These are phyloP conservation scores for Pelobates cultripes DNA, from an alignment of 2,797 vertebrate genomes.

Conservation along the genomic window DNA sequence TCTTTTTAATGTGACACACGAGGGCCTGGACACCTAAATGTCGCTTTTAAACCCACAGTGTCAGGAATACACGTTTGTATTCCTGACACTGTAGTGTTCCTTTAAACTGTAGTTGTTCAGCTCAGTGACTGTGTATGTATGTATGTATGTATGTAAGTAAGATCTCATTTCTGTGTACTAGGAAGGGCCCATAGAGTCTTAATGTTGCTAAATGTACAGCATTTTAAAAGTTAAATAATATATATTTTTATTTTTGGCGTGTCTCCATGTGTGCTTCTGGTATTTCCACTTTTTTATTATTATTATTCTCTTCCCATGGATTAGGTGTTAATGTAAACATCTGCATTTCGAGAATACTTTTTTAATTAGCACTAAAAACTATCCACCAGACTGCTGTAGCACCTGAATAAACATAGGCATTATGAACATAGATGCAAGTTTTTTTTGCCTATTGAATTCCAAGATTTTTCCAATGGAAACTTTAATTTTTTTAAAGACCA, in stretches of 20 bases:
- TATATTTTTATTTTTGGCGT: not conserved
- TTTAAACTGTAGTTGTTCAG: too few relatives aligned
- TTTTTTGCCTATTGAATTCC: constrained; percentile 3
- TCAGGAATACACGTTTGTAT: too few relatives aligned
- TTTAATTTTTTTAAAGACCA: constrained; percentile 23
- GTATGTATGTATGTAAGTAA: too few relatives aligned
- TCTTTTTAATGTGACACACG: too few relatives aligned
- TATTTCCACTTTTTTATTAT: constrained; percentile 25
- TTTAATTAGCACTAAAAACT: constrained; percentile 37
- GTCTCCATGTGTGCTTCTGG: constrained; percentile 29
- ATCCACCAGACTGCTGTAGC: constrained; percentile 19
- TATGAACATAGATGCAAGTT: constrained; percentile 7
- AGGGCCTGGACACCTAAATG: too few relatives aligned
- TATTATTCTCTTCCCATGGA: constrained; percentile 33
- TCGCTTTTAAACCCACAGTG: too few relatives aligned
- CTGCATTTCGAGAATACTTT: constrained; percentile 23
- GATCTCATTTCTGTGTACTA: too few relatives aligned
- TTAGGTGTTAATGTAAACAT: constrained; percentile 42
- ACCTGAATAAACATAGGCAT: constrained; percentile 48
- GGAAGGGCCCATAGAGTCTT: too few relatives aligned
- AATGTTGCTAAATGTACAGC: too few relatives aligned
- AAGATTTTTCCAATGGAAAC: constrained; percentile 12
- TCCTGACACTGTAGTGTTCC: too few relatives aligned
- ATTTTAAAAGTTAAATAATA: too few relatives aligned
- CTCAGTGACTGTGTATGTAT: too few relatives aligned